These are phyloP conservation scores for Ornithoptera priamus DNA, from an alignment of 2,888 invertebrate genomes.

Conservation along the genomic window DNA sequence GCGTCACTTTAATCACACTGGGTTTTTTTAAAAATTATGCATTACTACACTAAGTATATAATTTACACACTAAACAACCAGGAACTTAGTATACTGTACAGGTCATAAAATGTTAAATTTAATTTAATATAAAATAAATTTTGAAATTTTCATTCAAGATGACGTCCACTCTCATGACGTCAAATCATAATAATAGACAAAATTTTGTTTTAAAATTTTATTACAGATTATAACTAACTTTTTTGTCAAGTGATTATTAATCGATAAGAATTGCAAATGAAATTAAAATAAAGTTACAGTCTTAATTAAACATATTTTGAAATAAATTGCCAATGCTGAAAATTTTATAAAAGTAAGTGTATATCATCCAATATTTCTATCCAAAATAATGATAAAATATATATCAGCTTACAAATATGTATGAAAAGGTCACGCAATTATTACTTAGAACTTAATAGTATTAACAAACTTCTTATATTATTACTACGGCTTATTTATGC, in stretches of 20 bases:
- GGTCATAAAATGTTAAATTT: constrained; percentile 48
- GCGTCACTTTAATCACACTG: constrained; percentile 65
- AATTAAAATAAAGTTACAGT: neutral
- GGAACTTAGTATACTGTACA: constrained; percentile 44
- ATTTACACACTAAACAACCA: constrained; percentile 39
- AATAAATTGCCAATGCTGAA: too few relatives aligned
- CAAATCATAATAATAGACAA: constrained; percentile 72
- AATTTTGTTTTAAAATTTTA: constrained; percentile 27
- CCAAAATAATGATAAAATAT: too few relatives aligned
- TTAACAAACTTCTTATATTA: too few relatives aligned
- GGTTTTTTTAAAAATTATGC: constrained; percentile 35
- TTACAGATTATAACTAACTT: constrained; percentile 8
- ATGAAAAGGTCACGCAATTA: neutral
- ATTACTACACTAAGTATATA: constrained; percentile 45
- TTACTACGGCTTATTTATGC: neutral
- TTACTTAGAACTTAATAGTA: neutral
- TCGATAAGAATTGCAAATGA: neutral
- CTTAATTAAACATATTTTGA: too few relatives aligned
- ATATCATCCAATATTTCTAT: too few relatives aligned
- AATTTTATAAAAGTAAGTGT: too few relatives aligned
- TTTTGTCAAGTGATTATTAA: neutral
- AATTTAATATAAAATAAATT: constrained; percentile 69
- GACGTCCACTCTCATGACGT: constrained; percentile 75
- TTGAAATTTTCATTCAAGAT: constrained; percentile 68
- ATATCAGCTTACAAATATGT: too few relatives aligned